Evolutionary conservation across 2,797 vertebrate species (phyloP).

Genomic region (Mallotus villosus): DNA sequence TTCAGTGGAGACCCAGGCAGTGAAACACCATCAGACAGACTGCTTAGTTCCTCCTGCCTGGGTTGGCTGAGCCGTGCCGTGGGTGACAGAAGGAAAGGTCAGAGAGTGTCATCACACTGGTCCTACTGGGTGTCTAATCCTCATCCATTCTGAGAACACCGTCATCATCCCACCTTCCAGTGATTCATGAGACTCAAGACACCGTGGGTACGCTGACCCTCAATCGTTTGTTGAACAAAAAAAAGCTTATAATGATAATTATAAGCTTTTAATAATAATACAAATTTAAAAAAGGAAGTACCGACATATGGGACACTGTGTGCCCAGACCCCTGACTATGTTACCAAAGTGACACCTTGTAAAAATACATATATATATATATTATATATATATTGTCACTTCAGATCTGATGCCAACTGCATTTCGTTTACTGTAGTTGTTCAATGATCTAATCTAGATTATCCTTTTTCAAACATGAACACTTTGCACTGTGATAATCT

Average conservation of each 20-base stretch:
- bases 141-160: background rate
- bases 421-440: too few relatives aligned
- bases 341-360: too few relatives aligned
- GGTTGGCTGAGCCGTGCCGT: background rate
- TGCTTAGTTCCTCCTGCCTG: constrained; percentile 11
- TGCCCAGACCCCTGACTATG: too few relatives aligned
- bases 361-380: too few relatives aligned
- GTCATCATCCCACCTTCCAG: background rate
- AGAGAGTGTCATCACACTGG: constrained; percentile 19
- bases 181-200: constrained; percentile 30
- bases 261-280: background rate
- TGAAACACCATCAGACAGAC: constrained; percentile 24
- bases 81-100: constrained; percentile 4
- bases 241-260: background rate
- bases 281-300: background rate
- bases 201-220: constrained; percentile 18
- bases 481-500: too few relatives aligned
- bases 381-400: too few relatives aligned
- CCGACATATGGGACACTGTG: too few relatives aligned
- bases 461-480: too few relatives aligned
- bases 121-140: background rate
- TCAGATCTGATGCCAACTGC: too few relatives aligned
- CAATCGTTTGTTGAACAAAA: background rate
- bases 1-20: constrained; percentile 18
- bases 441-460: too few relatives aligned